Evolutionary conservation across 2,113 vertebrate genomes (phyloP), one percentile per base, ranked within the genome.

Genomic region (Centropristis striata): DNA sequence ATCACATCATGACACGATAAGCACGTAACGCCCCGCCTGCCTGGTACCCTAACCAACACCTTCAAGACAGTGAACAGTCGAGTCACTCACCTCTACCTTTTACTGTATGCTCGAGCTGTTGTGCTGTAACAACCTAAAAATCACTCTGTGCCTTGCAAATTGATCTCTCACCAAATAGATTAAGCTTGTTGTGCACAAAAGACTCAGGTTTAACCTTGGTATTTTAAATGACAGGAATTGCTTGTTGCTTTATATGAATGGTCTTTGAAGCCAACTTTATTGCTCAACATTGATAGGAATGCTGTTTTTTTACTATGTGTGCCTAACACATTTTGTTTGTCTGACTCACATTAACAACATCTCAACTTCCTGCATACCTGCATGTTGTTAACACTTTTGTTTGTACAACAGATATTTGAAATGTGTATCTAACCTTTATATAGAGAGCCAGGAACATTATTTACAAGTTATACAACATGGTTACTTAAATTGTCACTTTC

Each of bases 21-120:
- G 90, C 94, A 91, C 91, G 87, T 75, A 44, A 54, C 37, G 69
- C 82, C 84, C 82, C 42, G 86, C 79, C 86, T 87, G 74, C 86
- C 91, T 82, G 74, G 91, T 89, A 93, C 94, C 94, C 96, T 96
- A 95, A 94, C 92, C 94, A 90, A 63, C 89, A 83, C 50, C 82
- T 71, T 23, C 3, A 39, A 75, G 57, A 87, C 73, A 13, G 77
- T n/a, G 28, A 63, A 42, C 50, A 39, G 25, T 51, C 5, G 7
- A 64, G 80, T 90, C 59, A 85, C 85, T 90, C 76, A 88, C 72
- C 70, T 47, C 58, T 83, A 16, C 53, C 75, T 42, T 74, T 42
- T 63, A 75, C 15, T 74, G 39, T 63, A 75, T 11, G 60, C 89
- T 85, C 23, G 18, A 75, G 47, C 81, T 84, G 60, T 65, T 73